Percentiles rank a stretch among this genome's conserved stretches.
phyloP scores from a whole-genome alignment of 2,888 invertebrate species.

The Arctia plantaginis region DNA sequence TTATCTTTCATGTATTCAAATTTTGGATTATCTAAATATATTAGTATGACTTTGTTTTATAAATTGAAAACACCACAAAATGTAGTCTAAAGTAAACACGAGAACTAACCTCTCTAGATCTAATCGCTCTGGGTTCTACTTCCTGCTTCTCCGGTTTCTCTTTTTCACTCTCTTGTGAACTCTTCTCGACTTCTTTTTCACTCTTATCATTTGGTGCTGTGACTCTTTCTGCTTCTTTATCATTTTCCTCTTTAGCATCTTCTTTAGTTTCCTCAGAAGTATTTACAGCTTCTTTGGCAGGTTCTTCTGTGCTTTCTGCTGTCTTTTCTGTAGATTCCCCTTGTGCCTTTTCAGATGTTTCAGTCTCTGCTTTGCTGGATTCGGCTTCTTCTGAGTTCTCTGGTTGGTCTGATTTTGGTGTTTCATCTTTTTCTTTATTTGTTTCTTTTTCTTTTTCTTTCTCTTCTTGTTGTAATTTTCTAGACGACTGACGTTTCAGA shows the following conservation, averaged over 20 bases:
- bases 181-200: slow-evolving; percentile 27
- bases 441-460: slow-evolving; percentile 53
- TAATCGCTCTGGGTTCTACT: slow-evolving; percentile 76
- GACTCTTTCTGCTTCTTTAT: slow-evolving; percentile 23
- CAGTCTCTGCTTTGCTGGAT: slow-evolving; percentile 21
- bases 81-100: not conserved
- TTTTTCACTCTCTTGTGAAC: slow-evolving; percentile 23
- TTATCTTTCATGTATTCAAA: too few species aligned
- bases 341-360: slow-evolving; percentile 20
- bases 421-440: slow-evolving; percentile 19
- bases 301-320: slow-evolving; percentile 25
- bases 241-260: slow-evolving; percentile 32
- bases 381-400: slow-evolving; percentile 28
- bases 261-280: slow-evolving; percentile 36
- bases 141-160: slow-evolving; percentile 55
- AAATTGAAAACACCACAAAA: too few species aligned
- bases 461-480: slow-evolving; percentile 67
- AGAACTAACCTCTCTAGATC: slow-evolving; percentile 75
- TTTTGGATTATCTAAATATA: not conserved
- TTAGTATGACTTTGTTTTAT: too few species aligned
- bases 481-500: slow-evolving; percentile 71
- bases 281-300: slow-evolving; percentile 37
- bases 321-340: slow-evolving; percentile 23
- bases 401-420: slow-evolving; percentile 6
- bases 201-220: slow-evolving; percentile 23